phyloP scores from a whole-genome alignment of 2,888 invertebrate species.

The Trachelus tabidus region DNA sequence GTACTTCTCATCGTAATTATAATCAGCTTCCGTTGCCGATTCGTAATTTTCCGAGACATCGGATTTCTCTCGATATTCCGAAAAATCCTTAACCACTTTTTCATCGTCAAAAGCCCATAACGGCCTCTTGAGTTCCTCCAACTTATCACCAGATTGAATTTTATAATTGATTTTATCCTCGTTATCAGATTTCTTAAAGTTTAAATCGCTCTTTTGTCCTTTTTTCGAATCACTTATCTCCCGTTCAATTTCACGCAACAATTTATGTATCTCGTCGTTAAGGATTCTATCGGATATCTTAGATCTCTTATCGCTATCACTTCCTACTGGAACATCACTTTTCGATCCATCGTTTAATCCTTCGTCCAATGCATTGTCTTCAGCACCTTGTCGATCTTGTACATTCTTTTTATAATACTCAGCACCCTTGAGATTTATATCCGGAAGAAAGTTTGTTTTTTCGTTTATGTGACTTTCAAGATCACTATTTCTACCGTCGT shows the following conservation, averaged over 20 bases:
- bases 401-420: not conserved
- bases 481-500: not conserved
- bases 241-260: constrained; percentile 20
- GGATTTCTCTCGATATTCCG: constrained; percentile 26
- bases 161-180: not conserved
- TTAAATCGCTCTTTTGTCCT: constrained; percentile 11
- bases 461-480: not conserved
- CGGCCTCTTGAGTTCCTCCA: constrained; percentile 35
- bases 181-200: not conserved
- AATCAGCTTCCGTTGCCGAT: constrained; percentile 11
- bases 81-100: constrained; percentile 20
- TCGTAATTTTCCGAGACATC: constrained; percentile 16
- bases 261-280: constrained; percentile 18
- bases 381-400: not conserved
- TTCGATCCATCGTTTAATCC: not conserved
- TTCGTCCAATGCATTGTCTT: not conserved
- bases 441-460: constrained; percentile 7
- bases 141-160: constrained; percentile 15
- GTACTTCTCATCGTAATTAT: constrained; percentile 25
- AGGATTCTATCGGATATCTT: not conserved
- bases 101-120: constrained; percentile 27
- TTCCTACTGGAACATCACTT: not conserved
- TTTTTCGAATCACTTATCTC: constrained; percentile 16
- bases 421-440: constrained; percentile 1
- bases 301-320: not conserved